Conservation (phyloP, 2,888 invertebrate genomes). For the Idaea dimidiata region DNA sequence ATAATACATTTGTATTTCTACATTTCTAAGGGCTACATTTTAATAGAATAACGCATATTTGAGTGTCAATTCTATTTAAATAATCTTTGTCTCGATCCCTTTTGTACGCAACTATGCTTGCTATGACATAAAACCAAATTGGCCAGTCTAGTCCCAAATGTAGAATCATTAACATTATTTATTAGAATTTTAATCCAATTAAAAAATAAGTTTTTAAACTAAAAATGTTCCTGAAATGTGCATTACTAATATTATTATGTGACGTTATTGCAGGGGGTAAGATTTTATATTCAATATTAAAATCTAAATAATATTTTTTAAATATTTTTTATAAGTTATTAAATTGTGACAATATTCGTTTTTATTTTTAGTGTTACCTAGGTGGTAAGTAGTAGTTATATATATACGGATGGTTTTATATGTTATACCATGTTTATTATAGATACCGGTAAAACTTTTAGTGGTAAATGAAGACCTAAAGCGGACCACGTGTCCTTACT, state of each 20-base stretch:
- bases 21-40: background rate
- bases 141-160: conserved; percentile 40
- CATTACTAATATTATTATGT: conserved; percentile 47
- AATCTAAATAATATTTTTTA: too few species aligned
- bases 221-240: conserved; percentile 55
- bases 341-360: too few species aligned
- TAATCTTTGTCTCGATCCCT: conserved; percentile 29
- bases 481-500: too few species aligned
- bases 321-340: too few species aligned
- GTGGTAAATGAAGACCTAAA: too few species aligned
- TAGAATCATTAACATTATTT: conserved; percentile 32
- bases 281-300: conserved; percentile 28
- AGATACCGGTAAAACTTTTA: too few species aligned
- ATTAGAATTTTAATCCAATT: conserved; percentile 18
- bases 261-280: conserved; percentile 50
- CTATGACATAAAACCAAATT: conserved; percentile 18
- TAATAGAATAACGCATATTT: background rate
- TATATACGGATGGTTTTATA: too few species aligned
- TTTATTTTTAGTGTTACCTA: too few species aligned
- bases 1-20: too few species aligned
- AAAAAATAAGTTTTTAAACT: conserved; percentile 25
- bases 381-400: too few species aligned
- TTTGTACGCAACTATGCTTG: conserved; percentile 13
- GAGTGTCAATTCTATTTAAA: conserved; percentile 23
- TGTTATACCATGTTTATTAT: too few species aligned